Conservation (phyloP, 2,888 invertebrate genomes). For the Agriopis leucophaearia region DNA sequence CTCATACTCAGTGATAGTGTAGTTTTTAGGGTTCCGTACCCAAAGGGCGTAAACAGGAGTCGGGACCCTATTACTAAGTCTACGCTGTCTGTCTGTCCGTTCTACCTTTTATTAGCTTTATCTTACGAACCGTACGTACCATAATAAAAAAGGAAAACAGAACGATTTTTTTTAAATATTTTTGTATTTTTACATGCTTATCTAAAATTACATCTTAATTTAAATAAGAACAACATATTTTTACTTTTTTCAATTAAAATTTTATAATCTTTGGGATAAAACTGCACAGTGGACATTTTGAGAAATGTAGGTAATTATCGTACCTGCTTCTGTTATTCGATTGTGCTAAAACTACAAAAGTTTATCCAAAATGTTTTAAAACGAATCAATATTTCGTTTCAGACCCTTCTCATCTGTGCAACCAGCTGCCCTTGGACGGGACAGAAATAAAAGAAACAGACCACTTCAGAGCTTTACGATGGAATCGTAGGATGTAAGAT, state of each 20-base stretch:
- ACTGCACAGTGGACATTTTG: not conserved
- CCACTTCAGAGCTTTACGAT: constrained; percentile 39
- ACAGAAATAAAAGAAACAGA: constrained; percentile 36
- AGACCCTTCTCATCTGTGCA: constrained; percentile 41
- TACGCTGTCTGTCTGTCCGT: too few species aligned
- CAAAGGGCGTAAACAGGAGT: too few species aligned
- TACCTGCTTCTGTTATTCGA: not conserved
- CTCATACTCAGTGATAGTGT: too few species aligned
- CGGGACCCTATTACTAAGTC: too few species aligned
- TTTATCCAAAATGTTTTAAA: constrained; percentile 30
- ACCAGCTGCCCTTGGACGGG: constrained; percentile 42
- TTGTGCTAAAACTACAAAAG: constrained; percentile 19
- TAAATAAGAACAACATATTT: not conserved
- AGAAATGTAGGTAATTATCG: not conserved
- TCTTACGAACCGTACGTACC: too few species aligned
- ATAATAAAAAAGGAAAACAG: too few species aligned
- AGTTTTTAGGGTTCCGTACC: too few species aligned
- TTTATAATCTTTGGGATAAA: not conserved
- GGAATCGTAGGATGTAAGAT: not conserved
- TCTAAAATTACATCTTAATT: too few species aligned
- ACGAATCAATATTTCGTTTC: constrained; percentile 16
- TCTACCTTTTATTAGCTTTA: too few species aligned
- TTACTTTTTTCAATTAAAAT: too few species aligned
- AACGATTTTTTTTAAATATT: too few species aligned
- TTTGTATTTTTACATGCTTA: too few species aligned